Percentiles rank a stretch among this genome's conserved stretches.
Conservation (phyloP, 2,113 vertebrate genomes). For the Pedetes capensis region DNA sequence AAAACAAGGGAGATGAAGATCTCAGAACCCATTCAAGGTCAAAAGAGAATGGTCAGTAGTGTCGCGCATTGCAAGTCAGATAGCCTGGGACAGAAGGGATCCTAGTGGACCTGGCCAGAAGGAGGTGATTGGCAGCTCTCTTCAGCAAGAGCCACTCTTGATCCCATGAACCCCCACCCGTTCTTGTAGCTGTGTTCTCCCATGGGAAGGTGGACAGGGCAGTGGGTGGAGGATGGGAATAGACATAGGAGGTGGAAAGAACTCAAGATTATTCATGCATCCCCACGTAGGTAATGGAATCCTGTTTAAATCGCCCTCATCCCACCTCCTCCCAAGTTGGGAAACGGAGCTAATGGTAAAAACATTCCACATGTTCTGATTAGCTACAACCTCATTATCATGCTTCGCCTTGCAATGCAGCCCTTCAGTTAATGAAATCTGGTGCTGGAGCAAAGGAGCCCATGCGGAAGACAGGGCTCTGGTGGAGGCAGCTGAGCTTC, state of each 20-base stretch:
- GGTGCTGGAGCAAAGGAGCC: conserved; percentile 52
- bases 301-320: neutral
- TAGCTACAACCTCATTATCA: conserved; percentile 67
- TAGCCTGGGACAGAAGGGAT: neutral
- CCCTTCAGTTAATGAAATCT: conserved; percentile 73
- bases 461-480: neutral
- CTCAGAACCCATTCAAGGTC: neutral
- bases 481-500: neutral
- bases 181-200: accelerated
- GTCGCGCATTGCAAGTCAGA: neutral
- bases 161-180: neutral
- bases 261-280: too few relatives aligned
- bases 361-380: conserved; percentile 72
- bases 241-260: neutral
- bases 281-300: neutral
- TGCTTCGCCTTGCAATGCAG: conserved; percentile 41
- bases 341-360: conserved; percentile 55
- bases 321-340: neutral
- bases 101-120: neutral
- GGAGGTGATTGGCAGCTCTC: neutral
- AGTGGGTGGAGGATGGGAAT: too few relatives aligned
- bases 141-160: neutral
- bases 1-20: neutral
- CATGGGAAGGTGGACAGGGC: neutral
- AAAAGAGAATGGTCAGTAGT: too few relatives aligned